Base-by-base conservation (phyloP, 2,797 vertebrate genomes). In the Neosilurus hyrtlii region DNA sequence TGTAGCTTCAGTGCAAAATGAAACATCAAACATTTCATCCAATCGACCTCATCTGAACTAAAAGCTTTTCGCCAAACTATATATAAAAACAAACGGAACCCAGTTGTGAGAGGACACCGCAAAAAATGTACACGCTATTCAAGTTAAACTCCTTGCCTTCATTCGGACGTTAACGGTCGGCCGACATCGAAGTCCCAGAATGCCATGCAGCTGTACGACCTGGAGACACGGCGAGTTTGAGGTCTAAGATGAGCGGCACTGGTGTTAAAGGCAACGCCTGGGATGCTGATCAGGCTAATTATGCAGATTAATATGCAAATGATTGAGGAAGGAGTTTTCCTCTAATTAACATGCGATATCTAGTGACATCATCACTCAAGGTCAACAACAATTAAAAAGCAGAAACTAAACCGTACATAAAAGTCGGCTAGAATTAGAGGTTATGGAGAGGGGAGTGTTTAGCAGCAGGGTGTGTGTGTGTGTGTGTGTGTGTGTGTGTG, bases 401-500 rank as follows among this genome's bases (percentile, higher is more conserved):
- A 68, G 14, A 20, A 68, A 43, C 15, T 37, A 43, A 68, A 68
- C 1, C 4, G 3, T 35, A 43, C 9, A 20, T 22, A 20, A 26
- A 52, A 16, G 4, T 0, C 20, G 24, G 26, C 24, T 56, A 52
- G 9, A 56, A 30, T 56, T 56, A 20, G 8, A 56, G 24, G 20
- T 54, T 30, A 20, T 1, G 16, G 26, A 5, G 71, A 59, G 10
- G 15, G 30, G 51, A 56, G 51, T 30, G 52, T 57, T 74, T 57
- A 74, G 72, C 72, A 74, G 52, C 72, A 57, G 16, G 0, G 15
- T 54, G n/a, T 70, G 37, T 83, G 66, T 71, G 63, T 73, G 83
- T 80, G 84, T 85, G 80, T 82, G 80, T 84, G 80, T 74, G 61
- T 84, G 67, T 73, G 59, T 74, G 82, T 81, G 85, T 86, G 81